Evolutionary conservation across 35 echinoderm and acorn worm species (phyloP).

Genomic region (Apostichopus japonicus): DNA sequence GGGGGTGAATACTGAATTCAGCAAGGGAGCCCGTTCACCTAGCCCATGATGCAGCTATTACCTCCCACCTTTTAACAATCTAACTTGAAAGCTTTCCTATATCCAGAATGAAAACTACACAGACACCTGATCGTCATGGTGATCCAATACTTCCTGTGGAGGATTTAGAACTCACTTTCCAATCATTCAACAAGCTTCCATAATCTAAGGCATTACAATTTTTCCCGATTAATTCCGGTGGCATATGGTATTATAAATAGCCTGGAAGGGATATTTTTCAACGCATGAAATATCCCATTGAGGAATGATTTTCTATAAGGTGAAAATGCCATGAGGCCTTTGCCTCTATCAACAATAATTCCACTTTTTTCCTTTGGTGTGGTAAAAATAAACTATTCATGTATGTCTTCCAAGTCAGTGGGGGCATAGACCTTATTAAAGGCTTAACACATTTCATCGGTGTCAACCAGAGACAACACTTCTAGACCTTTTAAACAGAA

Average conservation of each 20-base stretch:
- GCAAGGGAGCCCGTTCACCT: too few relatives aligned
- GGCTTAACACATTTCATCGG: too few relatives aligned
- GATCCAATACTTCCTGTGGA: neutral
- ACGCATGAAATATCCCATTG: conserved; percentile 5
- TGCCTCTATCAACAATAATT: conserved; percentile 21
- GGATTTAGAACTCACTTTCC: neutral
- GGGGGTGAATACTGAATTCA: too few relatives aligned
- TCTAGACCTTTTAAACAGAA: too few relatives aligned
- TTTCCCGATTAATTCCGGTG: neutral
- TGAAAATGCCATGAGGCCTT: conserved; percentile 18
- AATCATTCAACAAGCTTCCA: neutral
- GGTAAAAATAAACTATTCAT: too few relatives aligned
- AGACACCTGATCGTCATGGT: neutral
- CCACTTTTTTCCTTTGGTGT: too few relatives aligned
- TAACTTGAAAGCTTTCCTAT: too few relatives aligned
- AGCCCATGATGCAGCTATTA: neutral
- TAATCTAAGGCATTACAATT: neutral
- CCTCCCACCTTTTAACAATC: neutral
- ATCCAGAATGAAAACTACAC: neutral
- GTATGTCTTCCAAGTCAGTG: too few relatives aligned
- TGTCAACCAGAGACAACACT: too few relatives aligned
- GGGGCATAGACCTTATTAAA: too few relatives aligned
- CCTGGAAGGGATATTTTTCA: conserved; percentile 23
- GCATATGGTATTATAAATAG: neutral
- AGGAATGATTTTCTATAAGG: neutral